A percentile compares a stretch with the other conserved stretches of the same genome.
phyloP scores from a whole-genome alignment of 2,113 vertebrate genomes.

The Pseudonaja textilis region DNA sequence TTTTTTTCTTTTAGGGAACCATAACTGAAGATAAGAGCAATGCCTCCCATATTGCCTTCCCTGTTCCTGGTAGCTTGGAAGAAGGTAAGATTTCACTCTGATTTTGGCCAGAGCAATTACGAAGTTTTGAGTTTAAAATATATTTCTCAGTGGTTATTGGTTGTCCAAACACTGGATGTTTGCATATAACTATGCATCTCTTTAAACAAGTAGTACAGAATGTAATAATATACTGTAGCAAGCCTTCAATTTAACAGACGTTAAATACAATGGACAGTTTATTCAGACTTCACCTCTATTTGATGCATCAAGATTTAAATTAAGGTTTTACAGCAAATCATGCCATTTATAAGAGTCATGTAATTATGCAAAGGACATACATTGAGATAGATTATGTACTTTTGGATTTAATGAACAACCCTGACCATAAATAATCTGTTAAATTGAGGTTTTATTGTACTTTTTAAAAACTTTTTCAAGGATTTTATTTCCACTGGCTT shows the following conservation, averaged over 20 bases:
- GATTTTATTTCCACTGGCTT: background rate
- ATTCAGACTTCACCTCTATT: background rate
- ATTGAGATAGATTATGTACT: background rate
- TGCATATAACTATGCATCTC: background rate
- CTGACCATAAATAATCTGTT: background rate
- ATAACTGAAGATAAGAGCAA: conserved; percentile 90
- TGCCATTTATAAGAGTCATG: background rate
- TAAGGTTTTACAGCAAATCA: background rate
- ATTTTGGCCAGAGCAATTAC: background rate
- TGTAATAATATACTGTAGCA: background rate
- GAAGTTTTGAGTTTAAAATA: background rate
- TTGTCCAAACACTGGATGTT: background rate
- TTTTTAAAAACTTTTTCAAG: background rate
- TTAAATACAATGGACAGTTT: background rate
- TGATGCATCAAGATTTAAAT: background rate
- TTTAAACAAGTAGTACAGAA: background rate
- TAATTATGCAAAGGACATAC: background rate
- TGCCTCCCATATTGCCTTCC: conserved; percentile 88
- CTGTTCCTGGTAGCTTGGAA: conserved; percentile 87
- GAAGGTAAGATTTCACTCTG: conserved; percentile 76
- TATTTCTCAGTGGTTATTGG: background rate
- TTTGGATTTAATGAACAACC: background rate
- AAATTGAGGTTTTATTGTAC: background rate
- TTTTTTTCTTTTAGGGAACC: conserved; percentile 76
- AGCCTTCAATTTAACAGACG: background rate